Base-by-base conservation (phyloP, 2,888 invertebrate species). In the Volucella zonaria region DNA sequence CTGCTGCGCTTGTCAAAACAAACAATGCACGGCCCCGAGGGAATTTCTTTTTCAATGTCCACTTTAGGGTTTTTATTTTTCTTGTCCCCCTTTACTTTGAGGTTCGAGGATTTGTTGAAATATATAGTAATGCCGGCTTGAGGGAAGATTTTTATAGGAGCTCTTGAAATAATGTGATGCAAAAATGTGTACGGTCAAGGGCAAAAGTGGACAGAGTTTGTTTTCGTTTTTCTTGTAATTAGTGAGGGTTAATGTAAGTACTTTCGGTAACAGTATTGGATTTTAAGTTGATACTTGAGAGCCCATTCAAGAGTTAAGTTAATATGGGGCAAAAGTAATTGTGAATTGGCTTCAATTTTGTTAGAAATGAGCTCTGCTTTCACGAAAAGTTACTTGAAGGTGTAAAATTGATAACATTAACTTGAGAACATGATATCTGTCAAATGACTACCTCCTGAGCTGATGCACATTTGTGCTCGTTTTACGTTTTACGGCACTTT, bases 1-100 rank as follows among this genome's bases (percentile, higher is more conserved):
- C 52, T 68, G 76, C 71, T 61, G 61, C 71, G 76, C 76, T 76
- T 82, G 82, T 67, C 82, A 76, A 82, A 82, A 76, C 54, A 82
- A 77, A 82, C 66, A 77, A 56, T 59, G 10, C 47, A 15, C 31
- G 54, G 15, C 54, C 66, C 56, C 43, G 49, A 59, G 67, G 59
- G 61, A 64, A 62, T 67, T 49, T 67, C 61, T 67, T 70, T 58
- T 64, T 71, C 62, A 47, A 38, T 61, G 71, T 67, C 67, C 31
- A 61, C 38, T 71, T 8, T 47, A 38, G n/a, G 23, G 23, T 59
- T 42, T 38, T 47, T 51, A 18, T 42, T 64, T n/a, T 40, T 47
- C 49, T 18, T 54, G 0, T n/a, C n/a, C n/a, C n/a, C n/a, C 18
- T 49, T 59, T 64, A 42, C 49, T 23, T 62, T 64, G 42, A 14